A percentile compares a stretch with the other conserved stretches of the same genome.
Evolutionary conservation across 2,113 vertebrate genomes (phyloP).

Genomic region (Psephotus haematonotus): DNA sequence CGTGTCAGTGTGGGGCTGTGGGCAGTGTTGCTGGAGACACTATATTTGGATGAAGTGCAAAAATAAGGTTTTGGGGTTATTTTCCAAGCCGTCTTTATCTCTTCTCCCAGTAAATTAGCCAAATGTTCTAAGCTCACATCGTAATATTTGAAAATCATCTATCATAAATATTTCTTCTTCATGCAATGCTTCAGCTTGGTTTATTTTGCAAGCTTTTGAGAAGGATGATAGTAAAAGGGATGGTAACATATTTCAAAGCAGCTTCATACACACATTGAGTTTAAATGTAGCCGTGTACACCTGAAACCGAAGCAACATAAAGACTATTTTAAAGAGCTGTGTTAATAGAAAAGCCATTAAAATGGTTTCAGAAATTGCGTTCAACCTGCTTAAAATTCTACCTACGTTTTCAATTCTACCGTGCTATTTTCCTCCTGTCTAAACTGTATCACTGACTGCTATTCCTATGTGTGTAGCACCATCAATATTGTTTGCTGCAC

Average conservation of each 20-base stretch:
- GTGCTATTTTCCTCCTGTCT: neutral
- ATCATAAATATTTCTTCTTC: neutral
- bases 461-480: neutral
- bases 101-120: neutral
- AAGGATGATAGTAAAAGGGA: neutral
- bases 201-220: neutral
- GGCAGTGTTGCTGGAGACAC: neutral
- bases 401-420: neutral
- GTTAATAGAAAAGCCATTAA: neutral
- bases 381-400: neutral
- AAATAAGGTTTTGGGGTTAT: neutral
- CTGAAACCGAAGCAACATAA: neutral
- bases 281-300: neutral
- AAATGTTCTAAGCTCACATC: neutral
- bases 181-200: neutral
- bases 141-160: neutral
- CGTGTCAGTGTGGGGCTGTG: neutral
- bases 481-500: neutral
- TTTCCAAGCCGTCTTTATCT: neutral
- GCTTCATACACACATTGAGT: neutral
- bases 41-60: neutral
- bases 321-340: neutral
- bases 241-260: neutral
- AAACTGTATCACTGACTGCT: neutral
- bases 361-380: neutral